Conservation (phyloP, 2,888 invertebrate genomes). For the Dolomedes plantarius region DNA sequence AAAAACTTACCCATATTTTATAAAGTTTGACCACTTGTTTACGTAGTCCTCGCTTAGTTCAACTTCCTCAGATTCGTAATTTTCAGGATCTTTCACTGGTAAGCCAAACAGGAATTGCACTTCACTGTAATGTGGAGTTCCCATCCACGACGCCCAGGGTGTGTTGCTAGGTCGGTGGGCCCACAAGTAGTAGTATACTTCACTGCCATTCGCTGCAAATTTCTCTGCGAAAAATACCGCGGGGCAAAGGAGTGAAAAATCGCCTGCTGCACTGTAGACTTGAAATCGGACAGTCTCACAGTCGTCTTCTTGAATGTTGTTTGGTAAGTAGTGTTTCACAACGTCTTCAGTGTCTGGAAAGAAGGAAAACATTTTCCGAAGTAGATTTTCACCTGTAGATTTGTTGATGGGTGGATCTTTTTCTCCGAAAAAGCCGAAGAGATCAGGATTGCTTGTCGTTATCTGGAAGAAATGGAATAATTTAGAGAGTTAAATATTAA, state of each 20-base stretch:
- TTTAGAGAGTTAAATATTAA: too few species aligned
- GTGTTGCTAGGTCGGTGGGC: conserved; percentile 50
- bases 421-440: conserved; percentile 45
- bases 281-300: conserved; percentile 22
- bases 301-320: background rate
- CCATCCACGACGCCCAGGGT: conserved; percentile 59
- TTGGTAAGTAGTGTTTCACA: conserved; percentile 19
- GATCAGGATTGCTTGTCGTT: background rate
- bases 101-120: conserved; percentile 56
- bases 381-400: background rate
- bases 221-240: conserved; percentile 54
- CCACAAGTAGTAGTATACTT: conserved; percentile 55
- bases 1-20: conserved; percentile 31
- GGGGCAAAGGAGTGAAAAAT: conserved; percentile 44
- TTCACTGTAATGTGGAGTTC: conserved; percentile 46
- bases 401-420: conserved; percentile 28
- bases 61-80: background rate
- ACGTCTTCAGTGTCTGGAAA: conserved; percentile 2
- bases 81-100: conserved; percentile 14
- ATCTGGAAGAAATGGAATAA: background rate
- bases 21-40: conserved; percentile 24
- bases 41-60: conserved; percentile 15
- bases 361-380: background rate
- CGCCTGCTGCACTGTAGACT: conserved; percentile 40
- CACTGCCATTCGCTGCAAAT: conserved; percentile 16